phyloP scores from a whole-genome alignment of 2,113 vertebrate species.

The Copsychus sechellarum region DNA sequence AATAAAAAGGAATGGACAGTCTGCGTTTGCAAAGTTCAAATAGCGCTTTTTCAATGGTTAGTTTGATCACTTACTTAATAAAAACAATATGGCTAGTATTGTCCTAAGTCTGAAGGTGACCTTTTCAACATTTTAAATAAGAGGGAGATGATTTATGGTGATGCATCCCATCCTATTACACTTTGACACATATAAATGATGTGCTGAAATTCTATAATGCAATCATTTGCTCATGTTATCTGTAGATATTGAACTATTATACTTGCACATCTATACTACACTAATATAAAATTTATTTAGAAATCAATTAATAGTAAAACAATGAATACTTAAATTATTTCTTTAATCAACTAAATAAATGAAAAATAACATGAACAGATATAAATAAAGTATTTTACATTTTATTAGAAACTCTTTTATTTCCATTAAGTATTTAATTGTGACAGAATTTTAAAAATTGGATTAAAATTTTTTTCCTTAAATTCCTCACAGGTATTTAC shows the following conservation, averaged over 20 bases:
- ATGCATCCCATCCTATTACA: constrained; percentile 60
- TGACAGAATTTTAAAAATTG: not conserved
- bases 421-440: not conserved
- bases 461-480: not conserved
- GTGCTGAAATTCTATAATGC: constrained; percentile 52
- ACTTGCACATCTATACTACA: not conserved
- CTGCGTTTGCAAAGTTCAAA: not conserved
- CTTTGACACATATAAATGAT: constrained; percentile 65
- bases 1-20: constrained; percentile 19
- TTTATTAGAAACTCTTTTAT: not conserved
- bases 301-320: not conserved
- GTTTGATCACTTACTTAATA: constrained; percentile 40
- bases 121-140: constrained; percentile 52
- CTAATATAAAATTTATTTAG: not conserved
- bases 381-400: not conserved
- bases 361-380: not conserved
- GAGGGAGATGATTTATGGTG: constrained; percentile 66
- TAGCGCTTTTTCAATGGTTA: not conserved
- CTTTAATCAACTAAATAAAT: not conserved
- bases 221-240: constrained; percentile 55
- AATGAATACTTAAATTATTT: not conserved
- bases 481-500: not conserved
- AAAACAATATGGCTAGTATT: constrained; percentile 49
- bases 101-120: constrained; percentile 61
- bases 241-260: not conserved